Evolutionary conservation across 2,888 invertebrate genomes (phyloP).

Genomic region (Bellardia pandia): DNA sequence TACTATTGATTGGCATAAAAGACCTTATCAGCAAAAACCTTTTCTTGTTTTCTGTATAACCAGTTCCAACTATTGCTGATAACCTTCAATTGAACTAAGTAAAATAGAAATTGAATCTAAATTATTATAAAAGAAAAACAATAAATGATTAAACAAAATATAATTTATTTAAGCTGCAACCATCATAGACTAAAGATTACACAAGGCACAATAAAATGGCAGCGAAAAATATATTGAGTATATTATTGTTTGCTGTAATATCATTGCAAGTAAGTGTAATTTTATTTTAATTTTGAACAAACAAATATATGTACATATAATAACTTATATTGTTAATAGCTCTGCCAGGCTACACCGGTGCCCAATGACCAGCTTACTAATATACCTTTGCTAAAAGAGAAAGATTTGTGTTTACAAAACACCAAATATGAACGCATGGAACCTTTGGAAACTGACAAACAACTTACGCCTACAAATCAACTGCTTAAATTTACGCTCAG

Average conservation of each 20-base stretch:
- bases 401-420: conserved; percentile 40
- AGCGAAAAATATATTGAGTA: background rate
- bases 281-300: background rate
- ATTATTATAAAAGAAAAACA: background rate
- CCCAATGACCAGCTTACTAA: background rate
- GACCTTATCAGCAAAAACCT: no score
- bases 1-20: no score
- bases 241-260: conserved; percentile 22
- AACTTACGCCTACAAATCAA: conserved; percentile 43
- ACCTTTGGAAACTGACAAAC: conserved; percentile 21
- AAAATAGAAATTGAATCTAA: conserved; percentile 25
- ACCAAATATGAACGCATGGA: conserved; percentile 16
- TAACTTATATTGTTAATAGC: background rate
- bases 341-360: background rate
- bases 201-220: conserved; percentile 5
- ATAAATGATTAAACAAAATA: background rate
- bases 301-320: background rate
- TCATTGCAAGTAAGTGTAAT: conserved; percentile 21
- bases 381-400: background rate
- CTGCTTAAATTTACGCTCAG: conserved; percentile 44
- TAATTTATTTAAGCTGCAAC: background rate
- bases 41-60: no score
- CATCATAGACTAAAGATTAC: background rate
- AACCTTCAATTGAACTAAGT: conserved; percentile 13
- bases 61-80: background rate